phyloP scores from a whole-genome alignment of 2,888 invertebrate genomes.

The Pilophorus perplexus region DNA sequence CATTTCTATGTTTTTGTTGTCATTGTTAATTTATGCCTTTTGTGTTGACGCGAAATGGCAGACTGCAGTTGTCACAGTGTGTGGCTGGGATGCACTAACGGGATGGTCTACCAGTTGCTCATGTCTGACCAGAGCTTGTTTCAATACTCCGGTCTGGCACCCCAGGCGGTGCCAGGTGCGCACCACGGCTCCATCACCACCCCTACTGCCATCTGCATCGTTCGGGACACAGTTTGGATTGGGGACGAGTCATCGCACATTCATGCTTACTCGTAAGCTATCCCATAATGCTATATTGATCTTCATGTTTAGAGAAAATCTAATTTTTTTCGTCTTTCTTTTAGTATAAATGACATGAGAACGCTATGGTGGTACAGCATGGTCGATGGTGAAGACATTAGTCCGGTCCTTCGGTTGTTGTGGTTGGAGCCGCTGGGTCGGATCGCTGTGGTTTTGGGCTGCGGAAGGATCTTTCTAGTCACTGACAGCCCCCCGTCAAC shows the following conservation, averaged over 20 bases:
- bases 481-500: conserved; percentile 61
- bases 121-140: conserved; percentile 60
- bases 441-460: conserved; percentile 78
- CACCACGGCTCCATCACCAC: conserved; percentile 48
- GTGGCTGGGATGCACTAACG: conserved; percentile 70
- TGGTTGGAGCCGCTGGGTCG: conserved; percentile 54
- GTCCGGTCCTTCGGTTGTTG: conserved; percentile 42
- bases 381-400: conserved; percentile 44
- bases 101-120: conserved; percentile 63
- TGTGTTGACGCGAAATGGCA: no score
- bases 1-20: neutral
- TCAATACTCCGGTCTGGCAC: conserved; percentile 60
- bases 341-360: conserved; percentile 38
- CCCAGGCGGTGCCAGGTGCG: conserved; percentile 46
- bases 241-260: conserved; percentile 85
- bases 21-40: neutral
- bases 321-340: neutral
- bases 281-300: conserved; percentile 3
- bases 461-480: conserved; percentile 73
- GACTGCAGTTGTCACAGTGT: conserved; percentile 57
- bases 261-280: conserved; percentile 65
- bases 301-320: neutral
- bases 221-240: conserved; percentile 70
- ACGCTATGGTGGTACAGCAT: conserved; percentile 43
- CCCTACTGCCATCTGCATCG: conserved; percentile 53